phyloP scores from a whole-genome alignment of 2,113 vertebrate species.

The Percina caprodes region DNA sequence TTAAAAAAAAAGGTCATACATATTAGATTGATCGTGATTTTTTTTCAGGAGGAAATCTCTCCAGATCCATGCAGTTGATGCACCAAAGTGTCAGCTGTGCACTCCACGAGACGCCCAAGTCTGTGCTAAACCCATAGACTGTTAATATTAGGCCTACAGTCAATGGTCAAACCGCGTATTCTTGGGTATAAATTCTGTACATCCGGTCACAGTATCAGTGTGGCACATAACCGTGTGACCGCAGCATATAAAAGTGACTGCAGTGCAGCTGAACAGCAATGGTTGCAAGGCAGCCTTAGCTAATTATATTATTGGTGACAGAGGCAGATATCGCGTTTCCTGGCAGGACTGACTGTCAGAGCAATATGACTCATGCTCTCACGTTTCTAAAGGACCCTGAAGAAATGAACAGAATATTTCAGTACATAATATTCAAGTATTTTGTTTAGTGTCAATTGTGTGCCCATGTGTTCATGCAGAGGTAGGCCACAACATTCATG shows the following conservation, averaged over 20 bases:
- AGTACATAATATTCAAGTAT: no score
- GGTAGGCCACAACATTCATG: no score
- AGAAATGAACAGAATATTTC: no score
- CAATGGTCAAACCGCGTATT: no score
- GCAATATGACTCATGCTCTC: conserved; percentile 50
- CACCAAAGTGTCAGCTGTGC: not conserved
- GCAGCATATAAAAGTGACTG: not conserved
- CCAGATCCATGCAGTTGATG: not conserved
- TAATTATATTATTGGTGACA: conserved; percentile 68
- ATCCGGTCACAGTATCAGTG: not conserved
- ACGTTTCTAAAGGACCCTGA: conserved; percentile 12
- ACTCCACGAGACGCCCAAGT: not conserved
- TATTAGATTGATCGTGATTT: not conserved
- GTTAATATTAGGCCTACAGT: no score
- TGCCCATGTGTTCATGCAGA: no score
- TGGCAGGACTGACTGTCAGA: conserved; percentile 25
- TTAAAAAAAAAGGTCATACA: no score
- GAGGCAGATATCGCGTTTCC: conserved; percentile 49
- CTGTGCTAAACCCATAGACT: no score
- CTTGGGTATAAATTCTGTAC: not conserved
- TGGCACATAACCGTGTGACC: not conserved
- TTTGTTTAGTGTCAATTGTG: no score
- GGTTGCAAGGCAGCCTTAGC: conserved; percentile 60
- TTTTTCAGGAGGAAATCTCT: not conserved
- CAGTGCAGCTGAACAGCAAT: conserved; percentile 23